These are phyloP conservation scores for Noctua comes DNA, from an alignment of 2,888 invertebrate species.

Conservation along the genomic window DNA sequence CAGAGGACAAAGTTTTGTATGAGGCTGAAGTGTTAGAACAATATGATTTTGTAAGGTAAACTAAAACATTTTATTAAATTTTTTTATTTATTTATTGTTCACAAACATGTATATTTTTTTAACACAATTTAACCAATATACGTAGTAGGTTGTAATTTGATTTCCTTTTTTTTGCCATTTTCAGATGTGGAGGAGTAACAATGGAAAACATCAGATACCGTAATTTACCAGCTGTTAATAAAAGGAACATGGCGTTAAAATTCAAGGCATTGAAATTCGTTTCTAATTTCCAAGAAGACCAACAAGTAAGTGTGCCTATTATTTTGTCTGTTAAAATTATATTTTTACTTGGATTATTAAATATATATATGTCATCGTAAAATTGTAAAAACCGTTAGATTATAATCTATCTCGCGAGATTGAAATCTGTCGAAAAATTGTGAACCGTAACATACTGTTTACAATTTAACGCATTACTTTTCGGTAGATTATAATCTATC, in stretches of 20 bases:
- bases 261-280: constrained; percentile 61
- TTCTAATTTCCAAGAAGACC: constrained; percentile 47
- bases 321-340: too few relatives aligned
- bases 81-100: too few relatives aligned
- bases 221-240: constrained; percentile 46
- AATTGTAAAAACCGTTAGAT: too few relatives aligned
- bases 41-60: constrained; percentile 49
- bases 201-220: constrained; percentile 65
- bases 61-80: neutral
- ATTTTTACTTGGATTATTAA: too few relatives aligned
- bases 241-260: constrained; percentile 41
- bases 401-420: too few relatives aligned
- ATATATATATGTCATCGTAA: too few relatives aligned
- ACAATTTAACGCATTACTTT: too few relatives aligned
- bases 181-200: constrained; percentile 71
- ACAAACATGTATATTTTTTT: too few relatives aligned
- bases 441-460: too few relatives aligned
- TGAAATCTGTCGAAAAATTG: too few relatives aligned
- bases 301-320: constrained; percentile 59
- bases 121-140: too few relatives aligned
- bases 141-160: neutral
- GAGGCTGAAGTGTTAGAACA: constrained; percentile 43
- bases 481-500: too few relatives aligned
- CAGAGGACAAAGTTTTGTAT: constrained; percentile 19
- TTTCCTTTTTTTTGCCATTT: constrained; percentile 15